phyloP scores from a whole-genome alignment of 2,113 vertebrate genomes.

The Mionectes macconnelli region DNA sequence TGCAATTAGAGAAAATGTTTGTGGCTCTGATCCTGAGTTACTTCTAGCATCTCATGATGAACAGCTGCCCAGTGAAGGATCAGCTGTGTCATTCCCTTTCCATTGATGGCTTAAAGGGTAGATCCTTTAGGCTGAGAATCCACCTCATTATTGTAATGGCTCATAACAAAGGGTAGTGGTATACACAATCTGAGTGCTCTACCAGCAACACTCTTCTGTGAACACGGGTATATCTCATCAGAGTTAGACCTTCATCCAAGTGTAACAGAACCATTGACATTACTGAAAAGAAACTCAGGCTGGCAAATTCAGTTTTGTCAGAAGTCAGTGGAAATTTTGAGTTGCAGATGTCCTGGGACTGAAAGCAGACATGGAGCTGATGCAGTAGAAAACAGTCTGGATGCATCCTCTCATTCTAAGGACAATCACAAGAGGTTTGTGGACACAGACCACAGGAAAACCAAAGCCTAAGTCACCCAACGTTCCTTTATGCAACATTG shows the following conservation, averaged over 20 bases:
- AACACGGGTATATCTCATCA: not conserved
- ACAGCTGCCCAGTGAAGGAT: not conserved
- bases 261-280: not conserved
- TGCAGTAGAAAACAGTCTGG: not conserved
- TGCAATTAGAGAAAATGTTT: not conserved
- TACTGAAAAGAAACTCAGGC: not conserved
- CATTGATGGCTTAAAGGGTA: not conserved
- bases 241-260: not conserved
- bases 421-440: not conserved
- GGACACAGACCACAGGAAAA: not conserved
- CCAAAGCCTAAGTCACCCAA: not conserved
- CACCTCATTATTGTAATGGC: not conserved
- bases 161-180: not conserved
- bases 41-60: not conserved
- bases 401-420: not conserved
- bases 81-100: not conserved
- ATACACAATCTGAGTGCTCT: not conserved
- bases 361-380: not conserved
- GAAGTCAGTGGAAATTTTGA: not conserved
- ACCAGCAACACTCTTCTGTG: not conserved
- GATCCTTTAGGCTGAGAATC: not conserved
- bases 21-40: not conserved
- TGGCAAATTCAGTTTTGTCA: not conserved
- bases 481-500: not conserved
- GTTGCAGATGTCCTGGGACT: not conserved